Evolutionary conservation across 2,797 vertebrate species (phyloP), one percentile per base, ranked within the genome.

Genomic region (Ara ararauna): DNA sequence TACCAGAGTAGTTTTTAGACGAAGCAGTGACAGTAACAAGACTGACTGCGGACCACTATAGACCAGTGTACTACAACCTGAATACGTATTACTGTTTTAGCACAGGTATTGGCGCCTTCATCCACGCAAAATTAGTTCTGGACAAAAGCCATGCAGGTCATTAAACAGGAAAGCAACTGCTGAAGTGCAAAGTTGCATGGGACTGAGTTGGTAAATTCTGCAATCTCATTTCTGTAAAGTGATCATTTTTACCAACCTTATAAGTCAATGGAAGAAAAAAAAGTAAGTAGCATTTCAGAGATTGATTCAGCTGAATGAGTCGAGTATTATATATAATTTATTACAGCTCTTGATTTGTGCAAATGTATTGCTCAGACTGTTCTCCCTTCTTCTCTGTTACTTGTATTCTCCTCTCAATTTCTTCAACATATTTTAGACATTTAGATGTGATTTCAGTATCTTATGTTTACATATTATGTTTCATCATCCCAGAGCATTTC

Each of bases 311-410:
- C 32, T 88, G 44, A 93, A 81, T 51, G 7, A 80, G 89, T 84
- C 30, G 92, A 81, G 73, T 71, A 80, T 40, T 38, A 47, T 83
- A 5, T 62, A 84, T 89, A 79, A 87, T 77, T 90, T 90, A 89
- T 50, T 89, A 10, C 11, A 60, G 12, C 11, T 75, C 50, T 87
- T 81, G 50, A 87, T 84, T 78, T 87, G 42, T 72, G 34, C 62
- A 83, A 80, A n/a, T 34, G 2, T 34, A 10, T 64, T 87, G 22
- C 8, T 89, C 42, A 58, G 13, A 44, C 18, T 65, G 4, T 65
- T 42, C 4, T 94, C 13, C 20, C 36, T 78, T 88, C 24, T 62
- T 54, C 27, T 85, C 56, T 70, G 6, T 54, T 89, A 19, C 47
- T 80, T 38, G 22, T 66, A 26, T 27, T 93, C 12, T 24, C 7